Evolutionary conservation across 2,888 invertebrate species (phyloP), one percentile per base, ranked within the genome.

Genomic region (Beris chalybata): DNA sequence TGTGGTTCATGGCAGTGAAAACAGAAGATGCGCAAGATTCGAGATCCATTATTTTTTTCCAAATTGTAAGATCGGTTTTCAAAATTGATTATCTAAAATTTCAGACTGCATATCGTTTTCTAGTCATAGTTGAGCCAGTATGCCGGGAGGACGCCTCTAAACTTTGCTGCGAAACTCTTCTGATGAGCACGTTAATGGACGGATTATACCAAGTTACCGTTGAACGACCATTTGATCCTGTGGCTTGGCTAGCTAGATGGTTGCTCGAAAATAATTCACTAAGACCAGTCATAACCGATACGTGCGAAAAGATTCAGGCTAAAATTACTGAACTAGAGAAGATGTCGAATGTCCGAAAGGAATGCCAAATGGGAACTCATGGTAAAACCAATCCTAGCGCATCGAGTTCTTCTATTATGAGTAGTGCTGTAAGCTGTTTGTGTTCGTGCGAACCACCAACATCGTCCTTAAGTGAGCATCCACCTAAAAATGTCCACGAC

Each of bases 31-130:
- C 55, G 89, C 93, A 0, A 83, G 88, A 59, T 83, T 87, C 69
- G 95, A 96, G 80, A 92, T 95, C 73, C 86, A 89, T 76, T 95
- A 92, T 79, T 94, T 96, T 79, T 95, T 92, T 80, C 93, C 94
- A 1, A 85, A 87, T 74, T 87, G 92, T 93, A 83, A 83, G 85
- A 38, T 9, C 75, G 54, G 47, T 50, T 22, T 5, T 3, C 9
- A 53, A 9, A 29, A 12, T 30, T 53, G 9, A 4, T 53, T 4
- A 9, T 3, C 15, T 50, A 7, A 50, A 13, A 50, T 7, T 3
- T 44, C 44, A 44, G n/a, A 44, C n/a, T 53, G 30, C 7, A 53
- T 9, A 11, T 55, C 9, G 1, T 11, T 12, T 47, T 61, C n/a
- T 78, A 93, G 93, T 89, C 82, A 84, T 90, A 65, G 83, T 91